These are phyloP conservation scores for Sycophila sp. DNA, from an alignment of 1,140 invertebrate species.

Conservation along the genomic window DNA sequence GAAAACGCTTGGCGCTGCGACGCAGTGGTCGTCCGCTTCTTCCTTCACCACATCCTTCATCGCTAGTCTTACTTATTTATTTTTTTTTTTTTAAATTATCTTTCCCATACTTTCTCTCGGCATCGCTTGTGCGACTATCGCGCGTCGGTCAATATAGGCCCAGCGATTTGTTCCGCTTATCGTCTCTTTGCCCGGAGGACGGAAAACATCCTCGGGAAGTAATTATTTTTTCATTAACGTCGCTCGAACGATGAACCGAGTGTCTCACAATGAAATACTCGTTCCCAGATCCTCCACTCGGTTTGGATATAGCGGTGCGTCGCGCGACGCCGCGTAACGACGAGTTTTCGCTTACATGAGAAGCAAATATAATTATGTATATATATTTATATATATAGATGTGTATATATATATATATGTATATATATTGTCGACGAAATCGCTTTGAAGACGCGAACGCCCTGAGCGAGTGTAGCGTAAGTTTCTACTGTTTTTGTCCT, in stretches of 20 bases:
- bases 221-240: neutral
- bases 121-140: neutral
- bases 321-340: neutral
- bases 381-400: constrained; percentile 34
- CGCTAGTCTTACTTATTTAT: neutral
- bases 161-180: neutral
- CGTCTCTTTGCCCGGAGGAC: constrained; percentile 2
- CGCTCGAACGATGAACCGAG: neutral
- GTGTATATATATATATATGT: constrained; percentile 26
- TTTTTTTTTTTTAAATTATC: neutral
- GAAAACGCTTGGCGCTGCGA: neutral
- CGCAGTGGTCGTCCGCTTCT: neutral
- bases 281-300: neutral
- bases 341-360: constrained; percentile 27
- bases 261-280: neutral
- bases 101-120: neutral
- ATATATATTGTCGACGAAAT: constrained; percentile 35
- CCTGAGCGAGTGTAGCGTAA: constrained; percentile 20
- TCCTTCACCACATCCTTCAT: too few relatives aligned
- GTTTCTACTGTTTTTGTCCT: constrained; percentile 7
- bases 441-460: constrained; percentile 26
- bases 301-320: too few relatives aligned
- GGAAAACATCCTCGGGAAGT: neutral
- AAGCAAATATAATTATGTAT: constrained; percentile 31
- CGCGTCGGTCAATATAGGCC: neutral